phyloP scores from a whole-genome alignment of 2,888 invertebrate species.

The Trachelus iudaicus region DNA sequence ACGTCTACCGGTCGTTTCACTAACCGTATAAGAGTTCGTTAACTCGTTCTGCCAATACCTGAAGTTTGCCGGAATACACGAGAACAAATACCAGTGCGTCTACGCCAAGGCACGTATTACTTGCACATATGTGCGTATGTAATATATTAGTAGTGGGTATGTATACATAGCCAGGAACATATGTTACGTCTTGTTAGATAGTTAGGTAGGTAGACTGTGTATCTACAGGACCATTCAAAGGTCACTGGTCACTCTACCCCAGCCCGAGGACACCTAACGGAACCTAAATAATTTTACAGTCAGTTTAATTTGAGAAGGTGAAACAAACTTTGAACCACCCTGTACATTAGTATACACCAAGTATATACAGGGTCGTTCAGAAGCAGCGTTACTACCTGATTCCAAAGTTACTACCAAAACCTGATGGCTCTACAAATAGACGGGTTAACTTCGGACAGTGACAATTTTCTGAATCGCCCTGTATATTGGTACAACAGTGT shows the following conservation, averaged over 20 bases:
- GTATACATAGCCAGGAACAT: background rate
- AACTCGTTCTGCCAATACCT: background rate
- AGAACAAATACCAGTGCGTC: background rate
- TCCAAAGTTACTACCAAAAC: background rate
- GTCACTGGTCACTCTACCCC: too few species aligned
- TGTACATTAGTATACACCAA: too few species aligned
- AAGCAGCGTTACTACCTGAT: background rate
- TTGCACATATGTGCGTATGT: background rate
- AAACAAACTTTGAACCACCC: too few species aligned
- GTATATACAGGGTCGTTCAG: background rate
- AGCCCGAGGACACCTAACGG: too few species aligned
- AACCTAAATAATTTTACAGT: too few species aligned
- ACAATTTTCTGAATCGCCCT: background rate
- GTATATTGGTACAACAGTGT: background rate
- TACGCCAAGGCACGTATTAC: background rate
- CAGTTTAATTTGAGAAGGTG: too few species aligned
- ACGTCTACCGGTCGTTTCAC: background rate
- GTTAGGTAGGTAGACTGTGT: background rate
- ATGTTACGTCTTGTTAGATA: background rate
- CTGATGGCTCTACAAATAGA: background rate
- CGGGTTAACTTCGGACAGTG: background rate
- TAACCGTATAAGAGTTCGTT: background rate
- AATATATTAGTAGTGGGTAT: background rate
- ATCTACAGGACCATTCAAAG: background rate
- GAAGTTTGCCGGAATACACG: background rate